Conservation (phyloP, 2,888 invertebrate genomes). For the Muscina levida region DNA sequence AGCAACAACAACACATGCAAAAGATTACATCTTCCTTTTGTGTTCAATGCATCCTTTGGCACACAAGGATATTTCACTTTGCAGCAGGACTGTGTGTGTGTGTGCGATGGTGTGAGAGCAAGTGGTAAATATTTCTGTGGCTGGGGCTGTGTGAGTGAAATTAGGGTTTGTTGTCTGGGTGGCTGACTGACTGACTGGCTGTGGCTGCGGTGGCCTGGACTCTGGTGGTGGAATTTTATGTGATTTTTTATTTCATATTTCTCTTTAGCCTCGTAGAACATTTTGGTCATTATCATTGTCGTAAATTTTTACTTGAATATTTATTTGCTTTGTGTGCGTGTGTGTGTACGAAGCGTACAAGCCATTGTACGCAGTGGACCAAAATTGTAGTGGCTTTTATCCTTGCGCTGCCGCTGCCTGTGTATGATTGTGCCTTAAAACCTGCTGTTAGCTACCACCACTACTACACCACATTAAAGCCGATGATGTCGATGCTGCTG, state of each 20-base stretch:
- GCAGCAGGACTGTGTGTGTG: slow-evolving; percentile 2
- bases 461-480: neutral
- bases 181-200: neutral
- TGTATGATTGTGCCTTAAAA: slow-evolving; percentile 14
- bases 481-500: slow-evolving; percentile 23
- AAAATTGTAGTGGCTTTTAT: slow-evolving; percentile 58
- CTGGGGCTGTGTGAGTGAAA: neutral
- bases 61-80: neutral
- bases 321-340: slow-evolving; percentile 47
- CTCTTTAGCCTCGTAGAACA: neutral
- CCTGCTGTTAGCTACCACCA: slow-evolving; percentile 6
- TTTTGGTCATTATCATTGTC: slow-evolving; percentile 67
- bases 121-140: too few relatives aligned
- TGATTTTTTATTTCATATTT: neutral
- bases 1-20: neutral
- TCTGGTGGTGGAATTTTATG: slow-evolving; percentile 63
- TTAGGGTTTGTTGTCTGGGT: slow-evolving; percentile 11
- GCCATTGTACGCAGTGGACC: slow-evolving; percentile 32
- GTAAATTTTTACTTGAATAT: slow-evolving; percentile 66
- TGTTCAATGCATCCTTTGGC: slow-evolving; percentile 27
- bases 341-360: neutral
- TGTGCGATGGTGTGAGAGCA: slow-evolving; percentile 10
- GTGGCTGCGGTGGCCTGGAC: neutral
- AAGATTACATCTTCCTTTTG: slow-evolving; percentile 13
- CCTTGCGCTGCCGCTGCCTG: slow-evolving; percentile 33